Percentiles rank a stretch among this genome's conserved stretches.
Conservation (phyloP, 2,113 vertebrate species). For the Xyrauchen texanus region DNA sequence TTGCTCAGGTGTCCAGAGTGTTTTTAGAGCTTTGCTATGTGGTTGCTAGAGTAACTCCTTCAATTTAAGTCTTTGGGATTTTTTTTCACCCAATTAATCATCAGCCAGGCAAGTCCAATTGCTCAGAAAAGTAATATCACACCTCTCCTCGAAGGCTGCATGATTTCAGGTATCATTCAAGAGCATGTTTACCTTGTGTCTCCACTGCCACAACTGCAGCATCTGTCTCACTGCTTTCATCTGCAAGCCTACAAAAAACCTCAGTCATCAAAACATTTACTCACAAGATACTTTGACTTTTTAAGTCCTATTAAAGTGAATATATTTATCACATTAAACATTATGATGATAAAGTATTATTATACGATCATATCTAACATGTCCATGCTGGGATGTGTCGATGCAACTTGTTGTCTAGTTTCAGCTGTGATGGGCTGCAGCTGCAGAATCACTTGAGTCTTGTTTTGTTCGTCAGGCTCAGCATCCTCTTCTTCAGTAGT, state of each 20-base stretch:
- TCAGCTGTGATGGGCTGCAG: slow-evolving; percentile 84
- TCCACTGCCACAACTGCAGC: slow-evolving; percentile 86
- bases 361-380: not conserved
- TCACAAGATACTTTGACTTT: no score
- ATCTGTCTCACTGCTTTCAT: slow-evolving; percentile 82
- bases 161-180: not conserved
- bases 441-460: slow-evolving; percentile 93
- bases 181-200: slow-evolving; percentile 70
- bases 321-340: no score
- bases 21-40: no score
- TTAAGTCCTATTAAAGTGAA: no score
- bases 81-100: no score
- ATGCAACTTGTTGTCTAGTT: not conserved
- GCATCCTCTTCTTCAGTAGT: slow-evolving; percentile 79
- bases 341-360: not conserved
- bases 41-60: no score
- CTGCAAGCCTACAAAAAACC: slow-evolving; percentile 79
- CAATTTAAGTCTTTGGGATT: no score
- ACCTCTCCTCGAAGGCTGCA: no score
- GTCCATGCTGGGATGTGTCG: not conserved
- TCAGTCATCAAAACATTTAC: not conserved
- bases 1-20: no score
- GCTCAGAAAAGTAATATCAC: no score
- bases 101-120: no score
- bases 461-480: slow-evolving; percentile 82